Evolutionary conservation across 2,888 invertebrate genomes (phyloP).

Genomic region (Trichogramma dendrolimi): DNA sequence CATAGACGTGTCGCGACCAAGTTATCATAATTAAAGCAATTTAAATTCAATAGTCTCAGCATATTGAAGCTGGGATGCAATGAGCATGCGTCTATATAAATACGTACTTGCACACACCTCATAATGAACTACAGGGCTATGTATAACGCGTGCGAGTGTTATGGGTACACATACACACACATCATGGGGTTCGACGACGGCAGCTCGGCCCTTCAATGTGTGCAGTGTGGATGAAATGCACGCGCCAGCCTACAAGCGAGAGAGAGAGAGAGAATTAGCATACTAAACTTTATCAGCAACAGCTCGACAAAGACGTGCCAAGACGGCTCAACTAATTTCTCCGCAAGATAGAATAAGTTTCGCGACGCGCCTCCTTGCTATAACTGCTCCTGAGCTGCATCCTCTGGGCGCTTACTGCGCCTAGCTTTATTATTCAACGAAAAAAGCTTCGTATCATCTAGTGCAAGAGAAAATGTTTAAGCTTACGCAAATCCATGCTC

Average conservation of each 20-base stretch:
- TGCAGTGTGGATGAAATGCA: slow-evolving; percentile 34
- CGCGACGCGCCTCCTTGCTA: neutral
- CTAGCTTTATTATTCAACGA: too few species aligned
- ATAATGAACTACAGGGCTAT: too few species aligned
- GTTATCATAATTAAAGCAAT: slow-evolving; percentile 51
- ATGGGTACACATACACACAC: neutral
- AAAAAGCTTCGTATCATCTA: too few species aligned
- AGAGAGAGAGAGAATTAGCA: slow-evolving; percentile 45
- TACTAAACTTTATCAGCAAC: slow-evolving; percentile 53
- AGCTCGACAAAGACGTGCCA: slow-evolving; percentile 53
- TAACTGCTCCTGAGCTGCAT: too few species aligned
- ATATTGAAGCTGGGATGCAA: slow-evolving; percentile 36
- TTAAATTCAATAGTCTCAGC: slow-evolving; percentile 53
- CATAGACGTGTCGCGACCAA: neutral
- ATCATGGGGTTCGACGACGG: neutral
- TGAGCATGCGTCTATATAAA: too few species aligned
- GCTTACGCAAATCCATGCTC: too few species aligned
- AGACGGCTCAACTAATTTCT: slow-evolving; percentile 52
- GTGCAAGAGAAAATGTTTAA: too few species aligned
- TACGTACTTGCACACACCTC: too few species aligned
- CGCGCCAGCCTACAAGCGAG: too few species aligned
- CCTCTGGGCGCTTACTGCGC: too few species aligned
- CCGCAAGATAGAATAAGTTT: slow-evolving; percentile 52
- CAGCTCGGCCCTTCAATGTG: slow-evolving; percentile 26
- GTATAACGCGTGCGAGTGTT: neutral